Evolutionary conservation across 2,113 vertebrate species (phyloP).

Genomic region (Anser brachyrhynchus): DNA sequence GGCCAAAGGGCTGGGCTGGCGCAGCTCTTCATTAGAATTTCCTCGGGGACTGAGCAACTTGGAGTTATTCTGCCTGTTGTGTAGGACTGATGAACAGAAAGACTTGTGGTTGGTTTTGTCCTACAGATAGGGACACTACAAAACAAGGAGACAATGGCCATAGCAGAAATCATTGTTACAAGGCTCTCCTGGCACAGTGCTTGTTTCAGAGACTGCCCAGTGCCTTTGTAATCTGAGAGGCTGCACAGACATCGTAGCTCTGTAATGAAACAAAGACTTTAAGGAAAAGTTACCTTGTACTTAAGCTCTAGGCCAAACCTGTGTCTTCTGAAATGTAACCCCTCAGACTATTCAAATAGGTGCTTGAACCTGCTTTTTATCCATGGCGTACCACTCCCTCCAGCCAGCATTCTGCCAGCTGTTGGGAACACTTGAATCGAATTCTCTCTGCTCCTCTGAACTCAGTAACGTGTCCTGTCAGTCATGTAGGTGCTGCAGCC

Average conservation of each 20-base stretch:
- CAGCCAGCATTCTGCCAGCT: not conserved
- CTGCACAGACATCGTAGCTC: not conserved
- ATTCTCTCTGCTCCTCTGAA: not conserved
- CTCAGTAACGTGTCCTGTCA: not conserved
- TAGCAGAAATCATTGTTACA: accelerated
- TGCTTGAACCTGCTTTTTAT: not conserved
- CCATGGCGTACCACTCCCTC: not conserved
- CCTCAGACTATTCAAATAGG: not conserved
- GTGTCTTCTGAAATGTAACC: not conserved
- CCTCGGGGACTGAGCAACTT: not conserved
- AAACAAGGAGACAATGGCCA: not conserved
- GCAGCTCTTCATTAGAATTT: accelerated
- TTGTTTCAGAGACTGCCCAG: not conserved
- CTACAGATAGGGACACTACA: accelerated
- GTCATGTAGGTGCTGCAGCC: not conserved
- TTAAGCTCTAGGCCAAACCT: not conserved
- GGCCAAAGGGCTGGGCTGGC: not conserved
- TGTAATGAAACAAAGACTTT: not conserved
- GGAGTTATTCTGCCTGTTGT: not conserved
- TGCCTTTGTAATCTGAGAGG: not conserved
- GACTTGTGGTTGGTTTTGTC: not conserved
- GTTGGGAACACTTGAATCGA: not conserved
- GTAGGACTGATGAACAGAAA: not conserved
- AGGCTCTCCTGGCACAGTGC: not conserved
- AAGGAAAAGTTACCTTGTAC: not conserved